A percentile compares a stretch with the other conserved stretches of the same genome.
These are phyloP conservation scores for Planococcus citri DNA, from an alignment of 1,140 invertebrate species.

Conservation along the genomic window DNA sequence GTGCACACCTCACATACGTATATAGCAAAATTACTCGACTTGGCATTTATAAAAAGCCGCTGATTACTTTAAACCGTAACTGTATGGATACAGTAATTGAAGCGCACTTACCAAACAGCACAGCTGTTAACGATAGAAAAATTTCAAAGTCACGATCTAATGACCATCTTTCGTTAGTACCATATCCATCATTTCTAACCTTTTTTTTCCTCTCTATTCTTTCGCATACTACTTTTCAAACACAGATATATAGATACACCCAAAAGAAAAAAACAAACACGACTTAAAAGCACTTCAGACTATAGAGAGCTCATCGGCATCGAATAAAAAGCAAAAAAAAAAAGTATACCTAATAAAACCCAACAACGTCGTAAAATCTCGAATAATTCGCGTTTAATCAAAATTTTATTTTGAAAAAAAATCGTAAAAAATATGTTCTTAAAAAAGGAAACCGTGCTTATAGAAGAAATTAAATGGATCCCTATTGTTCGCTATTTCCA, in stretches of 20 bases:
- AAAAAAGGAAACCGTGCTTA: neutral
- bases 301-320: too few species aligned
- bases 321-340: too few species aligned
- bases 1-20: too few species aligned
- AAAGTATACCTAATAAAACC: neutral
- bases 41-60: neutral
- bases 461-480: neutral
- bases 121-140: neutral
- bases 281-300: neutral
- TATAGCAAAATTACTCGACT: neutral
- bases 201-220: too few species aligned
- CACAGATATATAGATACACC: too few species aligned
- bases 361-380: neutral
- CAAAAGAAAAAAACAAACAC: too few species aligned
- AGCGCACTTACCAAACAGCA: neutral
- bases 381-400: slow-evolving; percentile 7
- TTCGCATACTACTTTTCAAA: too few species aligned
- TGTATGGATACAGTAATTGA: neutral
- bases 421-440: neutral
- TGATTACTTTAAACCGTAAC: neutral
- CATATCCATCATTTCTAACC: neutral
- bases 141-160: neutral
- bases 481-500: neutral
- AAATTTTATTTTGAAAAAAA: neutral
- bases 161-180: neutral